A percentile compares a stretch with the other conserved stretches of the same genome.
These are phyloP conservation scores for Leptopilina boulardi DNA, from an alignment of 1,140 invertebrate genomes.

Conservation along the genomic window DNA sequence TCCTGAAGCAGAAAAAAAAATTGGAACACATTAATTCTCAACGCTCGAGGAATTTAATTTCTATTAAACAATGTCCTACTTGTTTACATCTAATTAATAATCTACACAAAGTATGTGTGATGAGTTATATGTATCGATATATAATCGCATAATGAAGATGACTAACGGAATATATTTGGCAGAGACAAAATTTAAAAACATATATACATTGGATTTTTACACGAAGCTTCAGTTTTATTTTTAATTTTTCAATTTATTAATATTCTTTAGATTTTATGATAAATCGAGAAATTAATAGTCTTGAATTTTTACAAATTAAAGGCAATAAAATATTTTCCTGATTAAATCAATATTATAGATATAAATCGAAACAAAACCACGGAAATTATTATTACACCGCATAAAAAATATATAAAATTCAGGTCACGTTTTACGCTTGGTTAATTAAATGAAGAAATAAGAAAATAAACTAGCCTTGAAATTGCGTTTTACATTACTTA, in stretches of 20 bases:
- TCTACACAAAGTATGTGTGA: background rate
- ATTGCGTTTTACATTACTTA: conserved; percentile 11
- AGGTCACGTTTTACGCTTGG: conserved; percentile 5
- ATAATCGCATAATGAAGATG: no score
- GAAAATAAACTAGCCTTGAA: conserved; percentile 23
- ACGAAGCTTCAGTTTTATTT: no score
- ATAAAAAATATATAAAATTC: conserved; percentile 20
- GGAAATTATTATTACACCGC: conserved; percentile 18
- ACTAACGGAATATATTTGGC: no score
- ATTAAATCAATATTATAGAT: background rate
- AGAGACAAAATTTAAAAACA: no score
- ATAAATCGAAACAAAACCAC: background rate
- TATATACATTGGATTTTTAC: no score
- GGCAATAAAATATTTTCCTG: background rate
- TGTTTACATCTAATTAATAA: background rate
- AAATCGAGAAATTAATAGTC: no score
- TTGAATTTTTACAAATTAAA: background rate
- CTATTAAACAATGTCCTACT: background rate
- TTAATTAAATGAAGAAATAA: conserved; percentile 21
- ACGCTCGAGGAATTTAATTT: conserved; percentile 5
- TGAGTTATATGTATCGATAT: no score
- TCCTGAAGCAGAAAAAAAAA: conserved; percentile 64
- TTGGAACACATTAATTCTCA: conserved; percentile 28
- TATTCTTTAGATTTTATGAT: no score
- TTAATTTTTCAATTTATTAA: no score